A percentile compares a stretch with the other conserved stretches of the same genome.
These are phyloP conservation scores for Lasiurus cinereus DNA, from an alignment of 2,113 vertebrate species.

Conservation along the genomic window DNA sequence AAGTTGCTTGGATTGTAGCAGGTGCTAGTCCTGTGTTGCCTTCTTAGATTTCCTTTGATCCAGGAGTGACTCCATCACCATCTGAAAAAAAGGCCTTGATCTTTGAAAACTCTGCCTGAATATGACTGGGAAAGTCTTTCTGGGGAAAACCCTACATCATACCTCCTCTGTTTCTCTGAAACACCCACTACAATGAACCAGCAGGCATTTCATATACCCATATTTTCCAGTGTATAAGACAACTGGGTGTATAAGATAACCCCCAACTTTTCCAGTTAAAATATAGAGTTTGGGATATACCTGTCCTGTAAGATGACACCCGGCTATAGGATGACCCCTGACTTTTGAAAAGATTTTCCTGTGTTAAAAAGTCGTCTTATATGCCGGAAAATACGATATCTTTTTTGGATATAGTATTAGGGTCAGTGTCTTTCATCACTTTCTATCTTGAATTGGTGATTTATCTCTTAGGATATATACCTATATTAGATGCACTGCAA, in stretches of 20 bases:
- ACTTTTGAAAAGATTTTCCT: too few relatives aligned
- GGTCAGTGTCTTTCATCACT: background rate
- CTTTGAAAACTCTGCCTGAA: background rate
- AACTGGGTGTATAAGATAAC: too few relatives aligned
- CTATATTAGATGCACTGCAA: background rate
- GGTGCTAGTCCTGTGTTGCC: background rate
- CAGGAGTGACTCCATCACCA: background rate
- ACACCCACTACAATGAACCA: too few relatives aligned
- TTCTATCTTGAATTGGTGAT: background rate
- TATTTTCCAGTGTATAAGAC: too few relatives aligned
- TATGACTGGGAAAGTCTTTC: background rate
- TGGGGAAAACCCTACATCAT: background rate
- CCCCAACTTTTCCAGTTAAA: too few relatives aligned
- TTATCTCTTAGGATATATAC: constrained; percentile 23
- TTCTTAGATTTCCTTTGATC: background rate
- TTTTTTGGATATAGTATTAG: background rate
- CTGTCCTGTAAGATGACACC: too few relatives aligned
- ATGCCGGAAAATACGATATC: too few relatives aligned
- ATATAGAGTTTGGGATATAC: too few relatives aligned
- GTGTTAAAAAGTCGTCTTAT: too few relatives aligned
- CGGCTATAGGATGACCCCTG: too few relatives aligned
- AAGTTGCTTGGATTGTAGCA: background rate
- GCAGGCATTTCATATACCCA: background rate
- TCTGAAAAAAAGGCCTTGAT: background rate
- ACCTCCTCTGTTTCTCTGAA: background rate